Evolutionary conservation across 1,140 invertebrate species (phyloP), one percentile per base, ranked within the genome.

Genomic region (Caenorhabditis inopinata): DNA sequence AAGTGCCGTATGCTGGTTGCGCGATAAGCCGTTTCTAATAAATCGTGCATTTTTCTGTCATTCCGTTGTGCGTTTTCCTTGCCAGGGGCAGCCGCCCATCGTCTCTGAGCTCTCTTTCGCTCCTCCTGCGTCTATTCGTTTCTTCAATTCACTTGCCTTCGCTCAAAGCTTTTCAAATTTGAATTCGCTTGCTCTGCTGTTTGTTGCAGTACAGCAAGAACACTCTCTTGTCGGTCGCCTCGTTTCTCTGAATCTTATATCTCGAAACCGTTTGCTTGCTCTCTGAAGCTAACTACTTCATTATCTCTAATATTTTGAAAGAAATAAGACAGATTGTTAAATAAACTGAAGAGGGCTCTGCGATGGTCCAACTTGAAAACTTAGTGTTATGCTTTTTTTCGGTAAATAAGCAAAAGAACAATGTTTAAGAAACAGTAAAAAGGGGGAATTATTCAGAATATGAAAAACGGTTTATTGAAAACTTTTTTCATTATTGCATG

Each of bases 141-240:
- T 7, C 6, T 21, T 1, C 32, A 3, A 68, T 11, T 42, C 9
- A 0, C n/a, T 42, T 7, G 11, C n/a, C 58, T 27, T 21, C 29
- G 38, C 58, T 32, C n/a, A 42, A 42, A 68, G 58, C 58, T 68
- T 42, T 32, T 38, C 53, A 38, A 68, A 38, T 68, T 68, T 68
- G 58, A 68, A 68, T 68, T 68, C 58, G 58, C 21, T 68, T 68
- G 58, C 58, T 68, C 58, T 42, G 58, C 58, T 21, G 58, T 32
- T 68, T 21, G 32, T 29, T 58, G 51, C 51, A 32, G 51, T 68
- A 68, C 58, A 68, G 58, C 58, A 18, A 68, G 58, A 32, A 68
- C 58, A 68, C 58, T 68, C 58, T 68, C 58, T 68, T 68, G 32
- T 18, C 5, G 6, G 58, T n/a, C 25, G 48, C 21, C 58, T 68